Evolutionary conservation across 2,888 invertebrate species (phyloP).

Genomic region (Esperia sulphurella): DNA sequence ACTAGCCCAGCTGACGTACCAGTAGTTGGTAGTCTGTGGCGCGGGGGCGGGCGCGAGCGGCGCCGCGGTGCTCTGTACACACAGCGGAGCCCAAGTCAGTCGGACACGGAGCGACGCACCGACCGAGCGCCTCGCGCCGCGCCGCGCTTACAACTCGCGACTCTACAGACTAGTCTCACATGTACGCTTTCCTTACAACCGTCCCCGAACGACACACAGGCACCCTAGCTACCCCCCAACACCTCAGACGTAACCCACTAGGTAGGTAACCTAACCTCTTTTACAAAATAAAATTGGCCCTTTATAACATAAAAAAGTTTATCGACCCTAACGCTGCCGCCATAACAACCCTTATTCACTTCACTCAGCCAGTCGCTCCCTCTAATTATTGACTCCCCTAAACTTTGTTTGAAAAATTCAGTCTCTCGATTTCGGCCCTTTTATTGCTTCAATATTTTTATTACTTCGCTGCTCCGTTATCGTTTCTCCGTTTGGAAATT

Average conservation of each 20-base stretch:
- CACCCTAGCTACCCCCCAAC: constrained; percentile 9
- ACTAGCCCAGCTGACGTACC: neutral
- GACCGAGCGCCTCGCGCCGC: constrained; percentile 64
- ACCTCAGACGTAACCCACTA: constrained; percentile 10
- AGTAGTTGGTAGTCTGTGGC: constrained; percentile 17
- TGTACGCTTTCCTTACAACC: constrained; percentile 49
- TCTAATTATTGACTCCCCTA: constrained; percentile 76
- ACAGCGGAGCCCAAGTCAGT: constrained; percentile 58
- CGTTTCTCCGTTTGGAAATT: constrained; percentile 22
- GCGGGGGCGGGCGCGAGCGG: constrained; percentile 63
- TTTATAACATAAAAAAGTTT: constrained; percentile 47
- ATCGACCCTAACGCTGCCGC: constrained; percentile 65
- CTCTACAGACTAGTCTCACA: constrained; percentile 68
- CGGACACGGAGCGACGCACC: constrained; percentile 63
- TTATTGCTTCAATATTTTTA: constrained; percentile 63
- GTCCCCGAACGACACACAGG: constrained; percentile 14
- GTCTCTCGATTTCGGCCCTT: constrained; percentile 53
- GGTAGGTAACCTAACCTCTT: constrained; percentile 8
- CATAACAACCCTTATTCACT: constrained; percentile 74
- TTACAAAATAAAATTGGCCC: constrained; percentile 25
- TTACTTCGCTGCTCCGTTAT: constrained; percentile 37
- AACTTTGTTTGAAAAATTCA: constrained; percentile 62
- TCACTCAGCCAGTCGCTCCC: constrained; percentile 67
- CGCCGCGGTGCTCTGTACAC: constrained; percentile 26
- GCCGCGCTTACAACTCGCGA: constrained; percentile 50